Percentiles rank a stretch among this genome's conserved stretches.
Conservation (phyloP, 2,888 invertebrate species). For the Gerosis bhagava region DNA sequence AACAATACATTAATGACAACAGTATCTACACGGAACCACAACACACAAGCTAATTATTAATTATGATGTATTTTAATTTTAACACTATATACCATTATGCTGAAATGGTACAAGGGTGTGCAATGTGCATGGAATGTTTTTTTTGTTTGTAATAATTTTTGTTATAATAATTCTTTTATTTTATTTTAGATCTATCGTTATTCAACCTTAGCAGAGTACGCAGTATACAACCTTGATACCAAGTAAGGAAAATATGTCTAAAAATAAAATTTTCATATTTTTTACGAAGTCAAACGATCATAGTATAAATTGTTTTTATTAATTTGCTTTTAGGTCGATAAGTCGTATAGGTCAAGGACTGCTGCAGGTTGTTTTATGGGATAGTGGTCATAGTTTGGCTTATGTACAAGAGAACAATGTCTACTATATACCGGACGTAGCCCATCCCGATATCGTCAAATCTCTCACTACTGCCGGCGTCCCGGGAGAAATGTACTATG, state of each 20-base stretch:
- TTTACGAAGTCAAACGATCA: no score
- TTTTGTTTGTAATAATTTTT: neutral
- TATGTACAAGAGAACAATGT: constrained; percentile 88
- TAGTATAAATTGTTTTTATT: no score
- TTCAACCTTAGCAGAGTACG: constrained; percentile 84
- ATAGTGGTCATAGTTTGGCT: constrained; percentile 60
- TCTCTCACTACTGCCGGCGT: constrained; percentile 84
- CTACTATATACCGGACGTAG: constrained; percentile 76
- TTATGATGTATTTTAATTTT: no score
- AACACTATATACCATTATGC: no score
- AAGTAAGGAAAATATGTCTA: constrained; percentile 65
- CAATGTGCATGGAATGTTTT: no score
- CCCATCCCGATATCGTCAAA: constrained; percentile 49
- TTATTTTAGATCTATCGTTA: constrained; percentile 84
- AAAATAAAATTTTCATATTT: no score
- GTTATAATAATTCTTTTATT: constrained; percentile 24
- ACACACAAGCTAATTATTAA: no score
- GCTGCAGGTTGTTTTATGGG: constrained; percentile 85
- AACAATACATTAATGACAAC: no score
- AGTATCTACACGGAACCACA: no score
- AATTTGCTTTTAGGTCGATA: constrained; percentile 61
- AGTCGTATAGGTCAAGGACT: constrained; percentile 74
- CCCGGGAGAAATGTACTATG: constrained; percentile 88
- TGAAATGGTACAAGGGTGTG: no score
- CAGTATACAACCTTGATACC: constrained; percentile 80